Percentiles rank a stretch among this genome's conserved stretches.
Conservation (phyloP, 2,888 invertebrate genomes). For the Antheraea yamamai region DNA sequence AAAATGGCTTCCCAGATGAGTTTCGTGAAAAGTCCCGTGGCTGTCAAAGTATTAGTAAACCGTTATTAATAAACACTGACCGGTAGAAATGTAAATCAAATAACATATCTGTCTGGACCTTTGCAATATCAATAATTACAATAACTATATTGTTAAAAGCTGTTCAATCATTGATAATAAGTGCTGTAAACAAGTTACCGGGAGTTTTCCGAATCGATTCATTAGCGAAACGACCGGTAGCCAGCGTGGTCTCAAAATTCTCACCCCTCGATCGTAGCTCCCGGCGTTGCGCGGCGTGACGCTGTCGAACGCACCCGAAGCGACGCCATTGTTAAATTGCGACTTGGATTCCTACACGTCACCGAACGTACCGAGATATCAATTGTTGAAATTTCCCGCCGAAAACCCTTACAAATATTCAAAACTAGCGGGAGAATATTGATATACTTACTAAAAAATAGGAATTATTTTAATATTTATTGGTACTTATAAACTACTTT, state of each 20-base stretch:
- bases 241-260: background rate
- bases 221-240: background rate
- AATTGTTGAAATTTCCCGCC: conserved; percentile 10
- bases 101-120: too few species aligned
- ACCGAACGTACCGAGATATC: conserved; percentile 11
- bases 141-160: too few species aligned
- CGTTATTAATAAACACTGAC: too few species aligned
- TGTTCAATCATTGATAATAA: background rate
- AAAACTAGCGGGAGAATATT: background rate
- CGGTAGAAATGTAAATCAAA: too few species aligned
- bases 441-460: background rate
- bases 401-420: background rate
- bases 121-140: too few species aligned
- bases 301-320: conserved; percentile 68
- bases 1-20: too few species aligned
- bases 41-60: too few species aligned
- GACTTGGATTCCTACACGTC: conserved; percentile 10
- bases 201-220: background rate
- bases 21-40: too few species aligned
- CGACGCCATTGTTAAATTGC: conserved; percentile 50
- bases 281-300: background rate
- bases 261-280: background rate
- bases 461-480: too few species aligned
- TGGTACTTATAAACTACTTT: too few species aligned
- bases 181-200: background rate